Percentiles rank a stretch among this genome's conserved stretches.
These are phyloP conservation scores for Polietes domitor DNA, from an alignment of 2,888 invertebrate genomes.

Conservation along the genomic window DNA sequence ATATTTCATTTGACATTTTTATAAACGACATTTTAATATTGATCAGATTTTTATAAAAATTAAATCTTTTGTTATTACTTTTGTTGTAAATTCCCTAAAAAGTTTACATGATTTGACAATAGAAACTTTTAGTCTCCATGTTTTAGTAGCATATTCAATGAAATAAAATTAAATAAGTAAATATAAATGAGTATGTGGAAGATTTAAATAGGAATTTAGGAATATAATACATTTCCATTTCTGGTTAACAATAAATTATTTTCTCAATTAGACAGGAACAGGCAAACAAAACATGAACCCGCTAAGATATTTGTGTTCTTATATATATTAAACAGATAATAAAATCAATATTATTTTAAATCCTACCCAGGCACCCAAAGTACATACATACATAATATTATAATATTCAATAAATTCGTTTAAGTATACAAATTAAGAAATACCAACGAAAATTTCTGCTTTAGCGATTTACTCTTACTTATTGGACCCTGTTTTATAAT, in stretches of 20 bases:
- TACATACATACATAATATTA: not conserved
- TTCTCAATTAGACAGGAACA: not conserved
- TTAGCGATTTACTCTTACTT: not conserved
- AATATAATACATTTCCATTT: not conserved
- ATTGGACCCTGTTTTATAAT: slow-evolving; percentile 41
- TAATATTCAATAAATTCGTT: slow-evolving; percentile 40
- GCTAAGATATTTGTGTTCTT: not conserved
- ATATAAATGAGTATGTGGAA: not conserved
- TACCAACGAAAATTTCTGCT: not conserved
- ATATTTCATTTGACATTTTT: not conserved
- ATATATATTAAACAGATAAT: not conserved
- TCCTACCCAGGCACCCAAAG: slow-evolving; percentile 51
- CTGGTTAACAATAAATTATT: not conserved
- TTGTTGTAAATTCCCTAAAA: slow-evolving; percentile 65
- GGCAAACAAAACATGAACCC: not conserved
- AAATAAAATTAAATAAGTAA: not conserved
- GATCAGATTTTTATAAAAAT: slow-evolving; percentile 19
- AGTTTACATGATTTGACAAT: slow-evolving; percentile 53
- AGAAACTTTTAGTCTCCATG: slow-evolving; percentile 34
- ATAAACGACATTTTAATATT: not conserved
- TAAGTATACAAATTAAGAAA: slow-evolving; percentile 5
- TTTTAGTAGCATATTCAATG: not conserved
- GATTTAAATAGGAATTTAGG: not conserved
- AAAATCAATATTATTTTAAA: not conserved
- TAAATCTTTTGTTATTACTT: slow-evolving; percentile 8